Evolutionary conservation across 2,888 invertebrate species (phyloP).

Genomic region (Anticlea derivata): DNA sequence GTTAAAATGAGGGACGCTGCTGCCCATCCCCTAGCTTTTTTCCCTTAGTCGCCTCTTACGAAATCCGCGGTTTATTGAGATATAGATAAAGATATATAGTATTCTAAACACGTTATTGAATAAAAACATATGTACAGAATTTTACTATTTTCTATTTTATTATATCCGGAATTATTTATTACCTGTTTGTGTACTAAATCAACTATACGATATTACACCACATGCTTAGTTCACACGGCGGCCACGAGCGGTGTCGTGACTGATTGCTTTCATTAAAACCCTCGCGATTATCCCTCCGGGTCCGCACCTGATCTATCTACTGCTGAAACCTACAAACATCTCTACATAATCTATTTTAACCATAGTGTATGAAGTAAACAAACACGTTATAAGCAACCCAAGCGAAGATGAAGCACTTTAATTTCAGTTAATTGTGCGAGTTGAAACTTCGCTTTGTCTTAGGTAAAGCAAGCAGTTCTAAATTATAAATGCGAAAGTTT

Average conservation of each 20-base stretch:
- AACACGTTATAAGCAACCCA: constrained; percentile 15
- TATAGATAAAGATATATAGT: no score
- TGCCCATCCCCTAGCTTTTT: no score
- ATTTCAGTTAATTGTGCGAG: constrained; percentile 10
- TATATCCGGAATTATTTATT: not conserved
- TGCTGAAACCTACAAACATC: constrained; percentile 32
- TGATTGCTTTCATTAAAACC: constrained; percentile 57
- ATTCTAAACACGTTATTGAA: no score
- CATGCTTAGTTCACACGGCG: constrained; percentile 2
- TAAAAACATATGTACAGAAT: no score
- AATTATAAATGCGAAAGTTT: no score
- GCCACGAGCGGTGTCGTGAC: constrained; percentile 42
- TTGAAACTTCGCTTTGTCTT: constrained; percentile 1
- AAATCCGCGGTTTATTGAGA: no score
- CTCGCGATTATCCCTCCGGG: constrained; percentile 46
- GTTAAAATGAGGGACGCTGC: no score
- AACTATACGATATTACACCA: not conserved
- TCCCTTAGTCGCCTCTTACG: no score
- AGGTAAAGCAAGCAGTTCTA: no score
- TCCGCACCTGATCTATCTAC: constrained; percentile 48
- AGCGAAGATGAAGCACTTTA: constrained; percentile 19
- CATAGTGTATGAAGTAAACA: constrained; percentile 15
- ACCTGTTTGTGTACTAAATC: not conserved
- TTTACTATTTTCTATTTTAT: no score
- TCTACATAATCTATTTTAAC: constrained; percentile 19